Evolutionary conservation across 2,888 invertebrate species (phyloP).

Genomic region (Theodoxus fluviatilis): DNA sequence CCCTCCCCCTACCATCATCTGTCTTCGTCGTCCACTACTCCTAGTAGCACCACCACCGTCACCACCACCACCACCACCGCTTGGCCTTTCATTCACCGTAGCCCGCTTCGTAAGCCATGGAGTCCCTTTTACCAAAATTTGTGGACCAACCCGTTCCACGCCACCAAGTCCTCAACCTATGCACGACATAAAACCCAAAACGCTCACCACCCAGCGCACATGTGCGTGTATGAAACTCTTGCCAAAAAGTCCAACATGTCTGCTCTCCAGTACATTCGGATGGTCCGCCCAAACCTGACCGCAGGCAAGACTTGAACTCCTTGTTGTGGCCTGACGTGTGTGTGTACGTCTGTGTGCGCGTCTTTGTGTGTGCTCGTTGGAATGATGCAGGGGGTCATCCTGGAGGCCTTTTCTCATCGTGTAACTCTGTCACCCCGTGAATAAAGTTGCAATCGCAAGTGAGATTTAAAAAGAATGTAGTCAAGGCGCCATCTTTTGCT

Average conservation of each 20-base stretch:
- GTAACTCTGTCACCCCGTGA: too few species aligned
- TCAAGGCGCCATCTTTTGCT: too few species aligned
- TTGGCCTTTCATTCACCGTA: conserved; percentile 21
- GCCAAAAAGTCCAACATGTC: conserved; percentile 59
- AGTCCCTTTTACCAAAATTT: conserved; percentile 29
- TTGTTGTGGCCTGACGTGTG: too few species aligned
- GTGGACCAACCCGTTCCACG: conserved; percentile 27
- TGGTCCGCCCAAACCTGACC: conserved; percentile 53
- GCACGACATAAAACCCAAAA: conserved; percentile 35
- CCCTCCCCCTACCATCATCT: too few species aligned
- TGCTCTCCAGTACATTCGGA: conserved; percentile 50
- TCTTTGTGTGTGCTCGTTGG: too few species aligned
- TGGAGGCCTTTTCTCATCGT: too few species aligned
- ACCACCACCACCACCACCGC: conserved; percentile 26
- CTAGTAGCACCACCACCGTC: conserved; percentile 14
- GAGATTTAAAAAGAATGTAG: too few species aligned
- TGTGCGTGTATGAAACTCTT: conserved; percentile 58
- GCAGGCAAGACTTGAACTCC: too few species aligned
- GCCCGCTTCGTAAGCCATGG: conserved; percentile 30
- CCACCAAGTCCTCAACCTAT: conserved; percentile 34
- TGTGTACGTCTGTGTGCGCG: too few species aligned
- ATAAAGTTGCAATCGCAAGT: too few species aligned
- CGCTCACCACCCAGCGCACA: conserved; percentile 41
- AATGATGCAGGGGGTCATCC: too few species aligned
- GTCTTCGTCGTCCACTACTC: background rate